Evolutionary conservation across 2,888 invertebrate species (phyloP).

Genomic region (Pteria penguin): DNA sequence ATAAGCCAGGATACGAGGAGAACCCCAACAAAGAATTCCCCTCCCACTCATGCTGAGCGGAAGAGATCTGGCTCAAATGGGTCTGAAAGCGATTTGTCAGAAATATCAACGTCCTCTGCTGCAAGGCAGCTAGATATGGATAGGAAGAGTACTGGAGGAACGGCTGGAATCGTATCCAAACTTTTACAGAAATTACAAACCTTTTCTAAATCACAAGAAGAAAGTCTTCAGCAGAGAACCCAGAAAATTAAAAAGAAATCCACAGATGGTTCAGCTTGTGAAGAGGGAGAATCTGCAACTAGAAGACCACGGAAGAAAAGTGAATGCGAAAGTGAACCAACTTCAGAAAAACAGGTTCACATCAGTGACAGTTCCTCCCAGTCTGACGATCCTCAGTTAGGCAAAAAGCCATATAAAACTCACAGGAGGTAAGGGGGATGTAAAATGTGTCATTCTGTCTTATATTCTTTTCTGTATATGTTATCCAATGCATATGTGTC

Average conservation of each 20-base stretch:
- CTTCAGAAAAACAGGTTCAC: conserved; percentile 43
- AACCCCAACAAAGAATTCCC: conserved; percentile 58
- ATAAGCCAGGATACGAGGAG: conserved; percentile 52
- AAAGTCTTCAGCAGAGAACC: conserved; percentile 52
- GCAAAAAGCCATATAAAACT: conserved; percentile 57
- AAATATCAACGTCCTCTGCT: conserved; percentile 47
- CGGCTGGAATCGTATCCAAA: conserved; percentile 62
- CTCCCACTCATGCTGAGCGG: conserved; percentile 56
- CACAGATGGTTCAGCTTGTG: conserved; percentile 40
- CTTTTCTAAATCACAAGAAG: conserved; percentile 64
- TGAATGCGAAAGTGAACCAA: conserved; percentile 63
- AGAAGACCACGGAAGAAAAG: conserved; percentile 55
- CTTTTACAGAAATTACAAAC: conserved; percentile 68
- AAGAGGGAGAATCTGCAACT: conserved; percentile 30
- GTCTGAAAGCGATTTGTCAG: conserved; percentile 62
- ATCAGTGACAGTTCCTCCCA: conserved; percentile 68
- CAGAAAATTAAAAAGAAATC: conserved; percentile 55
- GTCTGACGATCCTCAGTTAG: conserved; percentile 66
- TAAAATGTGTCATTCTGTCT: too few relatives aligned
- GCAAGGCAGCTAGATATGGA: conserved; percentile 57
- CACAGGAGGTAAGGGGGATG: conserved; percentile 67
- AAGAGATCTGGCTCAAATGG: conserved; percentile 60
- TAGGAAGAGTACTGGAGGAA: conserved; percentile 42
- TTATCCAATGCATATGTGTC: too few relatives aligned
- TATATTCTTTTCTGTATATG: too few relatives aligned